Conservation (phyloP, 2,797 vertebrate genomes). For the Tenualosa thibaudeaui region DNA sequence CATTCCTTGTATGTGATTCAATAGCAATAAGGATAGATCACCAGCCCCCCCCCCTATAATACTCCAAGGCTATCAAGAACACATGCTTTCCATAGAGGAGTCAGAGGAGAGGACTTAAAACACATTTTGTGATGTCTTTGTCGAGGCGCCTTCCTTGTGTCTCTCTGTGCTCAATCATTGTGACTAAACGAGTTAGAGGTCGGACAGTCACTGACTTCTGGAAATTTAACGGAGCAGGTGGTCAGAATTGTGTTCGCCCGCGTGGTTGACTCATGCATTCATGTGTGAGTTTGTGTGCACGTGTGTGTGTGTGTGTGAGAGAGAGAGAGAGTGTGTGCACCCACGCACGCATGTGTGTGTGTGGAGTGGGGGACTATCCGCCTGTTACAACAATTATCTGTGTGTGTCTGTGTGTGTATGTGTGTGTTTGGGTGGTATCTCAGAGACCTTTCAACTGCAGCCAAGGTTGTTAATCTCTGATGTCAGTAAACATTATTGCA, state of each 20-base stretch:
- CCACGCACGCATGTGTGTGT: not conserved
- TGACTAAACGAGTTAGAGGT: not conserved
- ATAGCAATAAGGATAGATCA: not conserved
- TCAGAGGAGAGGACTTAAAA: not conserved
- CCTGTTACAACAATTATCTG: not conserved
- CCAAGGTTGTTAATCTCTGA: constrained; percentile 15
- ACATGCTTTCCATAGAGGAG: not conserved
- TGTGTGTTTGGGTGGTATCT: constrained; percentile 19
- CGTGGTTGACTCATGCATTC: not conserved
- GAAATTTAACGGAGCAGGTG: not conserved
- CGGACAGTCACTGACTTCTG: not conserved
- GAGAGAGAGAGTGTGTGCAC: not conserved
- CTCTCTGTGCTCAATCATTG: not conserved
- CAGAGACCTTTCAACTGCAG: constrained; percentile 38
- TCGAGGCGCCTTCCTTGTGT: not conserved
- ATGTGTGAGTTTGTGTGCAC: not conserved
- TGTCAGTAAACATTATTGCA: constrained; percentile 8
- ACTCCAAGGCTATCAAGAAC: not conserved
- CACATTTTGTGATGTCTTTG: not conserved
- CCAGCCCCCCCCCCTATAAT: not conserved
- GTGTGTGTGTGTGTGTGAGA: constrained; percentile 6
- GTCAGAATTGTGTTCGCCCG: not conserved
- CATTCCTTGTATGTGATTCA: not conserved
- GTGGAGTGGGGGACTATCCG: not conserved
- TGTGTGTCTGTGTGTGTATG: not conserved